A percentile compares a stretch with the other conserved stretches of the same genome.
These are phyloP conservation scores for Aphodius sticticus DNA, from an alignment of 2,888 invertebrate genomes.

Conservation along the genomic window DNA sequence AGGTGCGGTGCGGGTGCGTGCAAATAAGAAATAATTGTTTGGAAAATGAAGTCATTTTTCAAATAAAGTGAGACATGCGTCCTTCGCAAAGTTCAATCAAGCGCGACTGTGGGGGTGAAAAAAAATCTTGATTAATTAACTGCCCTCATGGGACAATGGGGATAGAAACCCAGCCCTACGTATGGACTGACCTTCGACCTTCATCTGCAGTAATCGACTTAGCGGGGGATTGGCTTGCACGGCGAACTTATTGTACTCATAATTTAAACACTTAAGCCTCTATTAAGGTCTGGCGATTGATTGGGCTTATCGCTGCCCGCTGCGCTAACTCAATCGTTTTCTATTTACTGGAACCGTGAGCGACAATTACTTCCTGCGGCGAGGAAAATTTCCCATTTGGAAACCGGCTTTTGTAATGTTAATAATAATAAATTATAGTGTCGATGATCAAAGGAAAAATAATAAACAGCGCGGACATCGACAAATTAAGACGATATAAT, in stretches of 20 bases:
- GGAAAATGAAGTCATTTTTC: too few species aligned
- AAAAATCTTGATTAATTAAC: neutral
- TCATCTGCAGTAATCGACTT: neutral
- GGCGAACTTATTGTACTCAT: neutral
- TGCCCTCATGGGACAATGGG: neutral
- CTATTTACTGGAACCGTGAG: neutral
- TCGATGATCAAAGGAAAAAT: neutral
- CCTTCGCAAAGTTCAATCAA: neutral
- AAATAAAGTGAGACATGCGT: too few species aligned
- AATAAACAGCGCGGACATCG: neutral
- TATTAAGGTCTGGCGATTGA: neutral
- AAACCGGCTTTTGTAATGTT: neutral
- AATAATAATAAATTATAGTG: neutral
- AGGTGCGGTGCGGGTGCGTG: too few species aligned
- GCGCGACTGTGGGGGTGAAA: neutral
- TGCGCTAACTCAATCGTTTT: neutral
- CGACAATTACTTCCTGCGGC: neutral
- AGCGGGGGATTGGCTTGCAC: conserved; percentile 4
- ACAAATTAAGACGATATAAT: neutral
- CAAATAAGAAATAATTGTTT: too few species aligned
- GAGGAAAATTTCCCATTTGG: neutral
- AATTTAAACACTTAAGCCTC: neutral
- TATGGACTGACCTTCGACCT: neutral
- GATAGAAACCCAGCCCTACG: neutral
- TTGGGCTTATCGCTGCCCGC: neutral